phyloP scores from a whole-genome alignment of 2,888 invertebrate species.

The Caenorhabditis sp. region DNA sequence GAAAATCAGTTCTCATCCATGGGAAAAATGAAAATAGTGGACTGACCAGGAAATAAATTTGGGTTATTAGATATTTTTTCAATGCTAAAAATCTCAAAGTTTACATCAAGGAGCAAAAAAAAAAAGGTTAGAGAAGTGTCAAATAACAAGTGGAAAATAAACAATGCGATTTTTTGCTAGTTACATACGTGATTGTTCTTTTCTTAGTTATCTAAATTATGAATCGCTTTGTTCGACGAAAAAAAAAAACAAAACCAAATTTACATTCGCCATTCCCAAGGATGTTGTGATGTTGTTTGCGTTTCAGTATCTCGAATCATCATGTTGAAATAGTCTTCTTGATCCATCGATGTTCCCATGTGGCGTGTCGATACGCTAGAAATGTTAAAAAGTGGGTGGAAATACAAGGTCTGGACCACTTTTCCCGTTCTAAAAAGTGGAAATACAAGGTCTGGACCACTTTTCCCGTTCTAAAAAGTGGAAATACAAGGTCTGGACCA shows the following conservation, averaged over 20 bases:
- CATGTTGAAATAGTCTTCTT: constrained; percentile 24
- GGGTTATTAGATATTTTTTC: too few species aligned
- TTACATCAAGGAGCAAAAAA: background rate
- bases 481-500: too few species aligned
- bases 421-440: too few species aligned
- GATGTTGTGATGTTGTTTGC: constrained; percentile 25
- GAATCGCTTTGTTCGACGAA: background rate
- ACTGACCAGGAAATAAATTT: too few species aligned
- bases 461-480: too few species aligned
- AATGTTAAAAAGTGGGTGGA: too few species aligned
- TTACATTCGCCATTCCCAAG: constrained; percentile 1
- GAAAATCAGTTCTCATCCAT: too few species aligned
- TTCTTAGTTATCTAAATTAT: background rate
- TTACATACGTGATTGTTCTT: background rate
- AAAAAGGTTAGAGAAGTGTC: background rate
- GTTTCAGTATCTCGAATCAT: constrained; percentile 40
- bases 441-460: too few species aligned
- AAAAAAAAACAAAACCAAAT: background rate
- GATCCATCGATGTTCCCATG: constrained; percentile 35
- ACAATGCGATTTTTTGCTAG: background rate
- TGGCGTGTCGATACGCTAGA: constrained; percentile 18
- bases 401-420: too few species aligned
- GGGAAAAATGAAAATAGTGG: too few species aligned
- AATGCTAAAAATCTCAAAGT: background rate
- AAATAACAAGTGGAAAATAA: background rate